Base-by-base conservation (phyloP, 1,140 invertebrate species). In the Macrocentrus cingulum region DNA sequence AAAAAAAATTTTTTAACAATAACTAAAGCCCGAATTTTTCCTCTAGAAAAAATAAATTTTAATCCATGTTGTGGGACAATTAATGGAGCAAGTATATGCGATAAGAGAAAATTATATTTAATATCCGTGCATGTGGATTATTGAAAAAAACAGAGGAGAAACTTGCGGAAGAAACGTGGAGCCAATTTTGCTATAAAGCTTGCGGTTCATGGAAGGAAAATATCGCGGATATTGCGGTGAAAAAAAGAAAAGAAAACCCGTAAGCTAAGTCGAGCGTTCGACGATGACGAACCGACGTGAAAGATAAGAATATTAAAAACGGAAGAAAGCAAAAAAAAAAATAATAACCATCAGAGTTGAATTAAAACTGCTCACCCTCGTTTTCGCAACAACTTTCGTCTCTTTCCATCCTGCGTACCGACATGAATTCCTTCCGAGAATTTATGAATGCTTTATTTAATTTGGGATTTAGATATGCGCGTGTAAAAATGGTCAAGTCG, bases 101-200 rank as follows among this genome's bases (percentile, higher is more conserved):
- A n/a, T n/a, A n/a, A n/a, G n/a, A n/a, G n/a, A n/a, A n/a, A n/a
- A n/a, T n/a, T n/a, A n/a, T n/a, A n/a, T n/a, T n/a, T n/a, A n/a
- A n/a, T n/a, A n/a, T n/a, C n/a, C n/a, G n/a, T n/a, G n/a, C n/a
- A n/a, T n/a, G n/a, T n/a, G n/a, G n/a, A n/a, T n/a, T n/a, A n/a
- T n/a, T n/a, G n/a, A n/a, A 29, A 57, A 42, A 37, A 52, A 29
- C 2, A 29, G 36, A 42, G 22, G 56, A 32, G 56, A 59, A 64
- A 68, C 60, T 62, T 68, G 61, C 45, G 15, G 19, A 52, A 29
- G 18, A 20, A 39, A 5, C 9, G 4, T 32, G 37, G 34, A 55
- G 9, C 56, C 65, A 68, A 69, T 69, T 69, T 69, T n/a, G 67
- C 65, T 63, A 64, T 69, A 68, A 69, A 69, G 46, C 62, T 48